Percentiles rank a stretch among this genome's conserved stretches.
Conservation (phyloP, 2,888 invertebrate genomes). For the Aporophyla lueneburgensis region DNA sequence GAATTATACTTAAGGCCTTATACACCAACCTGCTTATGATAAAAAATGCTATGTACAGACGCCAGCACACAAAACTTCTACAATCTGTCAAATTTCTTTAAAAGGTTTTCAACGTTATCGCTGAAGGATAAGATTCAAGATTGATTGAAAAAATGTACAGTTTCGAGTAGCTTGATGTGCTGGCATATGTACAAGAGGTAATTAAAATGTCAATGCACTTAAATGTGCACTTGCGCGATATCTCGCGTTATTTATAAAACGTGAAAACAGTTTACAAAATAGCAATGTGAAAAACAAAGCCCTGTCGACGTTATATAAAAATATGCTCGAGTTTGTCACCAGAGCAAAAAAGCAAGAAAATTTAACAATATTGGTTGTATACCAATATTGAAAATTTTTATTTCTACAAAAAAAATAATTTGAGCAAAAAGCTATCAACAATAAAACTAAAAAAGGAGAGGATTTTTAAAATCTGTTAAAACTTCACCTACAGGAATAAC, state of each 20-base stretch:
- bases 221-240: too few species aligned
- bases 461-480: background rate
- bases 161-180: too few species aligned
- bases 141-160: too few species aligned
- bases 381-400: background rate
- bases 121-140: too few species aligned
- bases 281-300: background rate
- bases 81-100: too few species aligned
- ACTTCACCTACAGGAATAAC: background rate
- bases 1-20: conserved; percentile 11
- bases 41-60: background rate
- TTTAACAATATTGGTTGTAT: too few species aligned
- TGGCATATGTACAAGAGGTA: too few species aligned
- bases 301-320: too few species aligned
- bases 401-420: background rate
- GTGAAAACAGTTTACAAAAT: background rate
- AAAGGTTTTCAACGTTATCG: too few species aligned
- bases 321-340: background rate
- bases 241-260: background rate
- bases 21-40: too few species aligned
- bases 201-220: background rate
- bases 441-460: background rate
- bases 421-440: background rate
- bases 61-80: too few species aligned
- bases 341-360: too few species aligned